phyloP scores from a whole-genome alignment of 2,797 vertebrate species.

The Danio jaintianensis region DNA sequence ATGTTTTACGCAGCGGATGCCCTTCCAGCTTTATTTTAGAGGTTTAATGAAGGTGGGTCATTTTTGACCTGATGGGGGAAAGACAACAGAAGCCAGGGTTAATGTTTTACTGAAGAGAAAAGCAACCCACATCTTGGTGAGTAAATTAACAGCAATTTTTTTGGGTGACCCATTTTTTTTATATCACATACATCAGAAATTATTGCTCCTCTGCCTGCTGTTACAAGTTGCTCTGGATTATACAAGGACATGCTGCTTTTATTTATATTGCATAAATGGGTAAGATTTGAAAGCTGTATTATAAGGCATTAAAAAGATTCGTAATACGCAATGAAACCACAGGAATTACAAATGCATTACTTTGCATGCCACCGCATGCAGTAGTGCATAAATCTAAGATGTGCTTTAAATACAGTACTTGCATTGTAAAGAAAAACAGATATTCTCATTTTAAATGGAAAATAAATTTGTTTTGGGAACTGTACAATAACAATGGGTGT shows the following conservation, averaged over 20 bases:
- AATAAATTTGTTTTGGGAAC: conserved; percentile 7
- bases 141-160: too few species aligned
- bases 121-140: too few species aligned
- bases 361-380: conserved; percentile 2
- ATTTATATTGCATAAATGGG: not conserved
- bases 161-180: too few species aligned
- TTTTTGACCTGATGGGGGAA: too few species aligned
- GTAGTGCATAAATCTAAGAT: not conserved
- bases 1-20: too few species aligned
- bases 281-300: not conserved
- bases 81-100: too few species aligned
- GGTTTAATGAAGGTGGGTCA: too few species aligned
- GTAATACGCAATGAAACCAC: not conserved
- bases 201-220: not conserved
- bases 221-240: conserved; percentile 1
- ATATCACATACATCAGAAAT: not conserved
- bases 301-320: conserved; percentile 1
- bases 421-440: not conserved
- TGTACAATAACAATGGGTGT: not conserved
- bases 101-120: not conserved
- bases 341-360: conserved; percentile 1
- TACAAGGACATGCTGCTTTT: not conserved
- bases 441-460: not conserved
- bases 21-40: too few species aligned
- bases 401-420: not conserved